Evolutionary conservation across 2,888 invertebrate species (phyloP).

Genomic region (Onchidella celtica): DNA sequence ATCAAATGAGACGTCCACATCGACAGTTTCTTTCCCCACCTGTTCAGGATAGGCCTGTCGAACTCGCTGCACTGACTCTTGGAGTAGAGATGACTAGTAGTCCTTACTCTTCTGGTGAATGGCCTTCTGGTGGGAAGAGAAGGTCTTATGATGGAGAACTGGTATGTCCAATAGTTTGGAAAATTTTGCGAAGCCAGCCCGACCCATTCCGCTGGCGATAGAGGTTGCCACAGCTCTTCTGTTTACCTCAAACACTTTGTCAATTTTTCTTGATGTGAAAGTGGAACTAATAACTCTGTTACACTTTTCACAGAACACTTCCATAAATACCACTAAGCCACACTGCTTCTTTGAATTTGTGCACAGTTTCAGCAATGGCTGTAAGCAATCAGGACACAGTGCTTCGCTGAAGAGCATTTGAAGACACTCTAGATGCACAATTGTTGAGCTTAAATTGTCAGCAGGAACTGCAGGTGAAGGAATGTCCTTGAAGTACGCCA

Average conservation of each 20-base stretch:
- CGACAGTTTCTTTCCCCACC: too few relatives aligned
- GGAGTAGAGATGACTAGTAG: too few relatives aligned
- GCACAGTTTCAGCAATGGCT: not conserved
- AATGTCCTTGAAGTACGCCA: too few relatives aligned
- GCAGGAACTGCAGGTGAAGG: too few relatives aligned
- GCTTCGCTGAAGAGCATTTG: not conserved
- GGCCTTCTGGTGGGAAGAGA: not conserved
- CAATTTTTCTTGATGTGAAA: not conserved
- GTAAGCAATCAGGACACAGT: not conserved
- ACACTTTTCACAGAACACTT: not conserved
- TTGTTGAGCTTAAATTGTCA: too few relatives aligned
- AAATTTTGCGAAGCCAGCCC: constrained; percentile 18
- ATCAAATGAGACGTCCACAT: too few relatives aligned
- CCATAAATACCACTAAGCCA: not conserved
- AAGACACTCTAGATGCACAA: too few relatives aligned
- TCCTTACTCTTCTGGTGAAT: not conserved
- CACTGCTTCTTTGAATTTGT: not conserved
- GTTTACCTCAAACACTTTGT: not conserved
- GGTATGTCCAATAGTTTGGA: constrained; percentile 12
- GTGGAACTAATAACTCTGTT: not conserved
- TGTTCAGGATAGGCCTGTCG: too few relatives aligned
- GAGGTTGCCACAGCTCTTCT: not conserved
- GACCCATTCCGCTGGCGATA: not conserved
- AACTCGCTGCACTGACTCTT: too few relatives aligned
- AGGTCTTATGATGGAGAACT: constrained; percentile 3